Evolutionary conservation across 92 coral and sea anemone species (phyloP).

Genomic region (Isaurus tuberculatus): DNA sequence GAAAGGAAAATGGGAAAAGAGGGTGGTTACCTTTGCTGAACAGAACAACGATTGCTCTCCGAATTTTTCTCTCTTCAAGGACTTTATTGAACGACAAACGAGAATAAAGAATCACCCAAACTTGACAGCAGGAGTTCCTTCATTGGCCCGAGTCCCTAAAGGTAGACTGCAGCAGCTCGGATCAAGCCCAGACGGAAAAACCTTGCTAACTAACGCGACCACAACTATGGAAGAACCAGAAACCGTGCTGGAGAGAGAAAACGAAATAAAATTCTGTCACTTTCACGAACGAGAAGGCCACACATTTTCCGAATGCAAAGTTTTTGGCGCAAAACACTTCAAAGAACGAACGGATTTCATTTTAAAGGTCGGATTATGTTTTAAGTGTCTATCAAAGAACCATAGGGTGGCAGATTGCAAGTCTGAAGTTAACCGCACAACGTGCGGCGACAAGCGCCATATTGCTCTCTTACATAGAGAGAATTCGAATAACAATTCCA

Average conservation of each 20-base stretch:
- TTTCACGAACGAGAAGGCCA: constrained; percentile 41
- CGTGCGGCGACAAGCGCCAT: not conserved
- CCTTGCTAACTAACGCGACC: not conserved
- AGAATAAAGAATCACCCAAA: constrained; percentile 4
- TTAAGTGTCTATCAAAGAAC: constrained; percentile 2
- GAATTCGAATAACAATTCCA: not conserved
- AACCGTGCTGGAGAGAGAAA: not conserved
- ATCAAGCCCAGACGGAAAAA: not conserved
- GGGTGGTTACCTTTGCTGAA: constrained; percentile 13
- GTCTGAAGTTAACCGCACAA: not conserved
- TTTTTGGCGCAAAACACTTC: constrained; percentile 7
- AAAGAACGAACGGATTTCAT: constrained; percentile 24
- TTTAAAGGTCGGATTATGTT: not conserved
- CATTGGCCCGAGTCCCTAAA: not conserved
- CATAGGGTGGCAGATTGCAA: not conserved
- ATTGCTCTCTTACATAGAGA: not conserved
- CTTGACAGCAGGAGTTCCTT: not conserved
- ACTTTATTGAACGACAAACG: constrained; percentile 6
- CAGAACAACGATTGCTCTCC: constrained; percentile 14
- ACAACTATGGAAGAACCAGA: not conserved
- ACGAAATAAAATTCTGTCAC: constrained; percentile 12
- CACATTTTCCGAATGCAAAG: constrained; percentile 20
- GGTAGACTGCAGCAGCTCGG: not conserved
- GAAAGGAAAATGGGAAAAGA: constrained; percentile 24
- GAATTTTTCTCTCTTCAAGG: constrained; percentile 7